Base-by-base conservation (phyloP, 64 coral and sea anemone species). In the Acropora tenuis region DNA sequence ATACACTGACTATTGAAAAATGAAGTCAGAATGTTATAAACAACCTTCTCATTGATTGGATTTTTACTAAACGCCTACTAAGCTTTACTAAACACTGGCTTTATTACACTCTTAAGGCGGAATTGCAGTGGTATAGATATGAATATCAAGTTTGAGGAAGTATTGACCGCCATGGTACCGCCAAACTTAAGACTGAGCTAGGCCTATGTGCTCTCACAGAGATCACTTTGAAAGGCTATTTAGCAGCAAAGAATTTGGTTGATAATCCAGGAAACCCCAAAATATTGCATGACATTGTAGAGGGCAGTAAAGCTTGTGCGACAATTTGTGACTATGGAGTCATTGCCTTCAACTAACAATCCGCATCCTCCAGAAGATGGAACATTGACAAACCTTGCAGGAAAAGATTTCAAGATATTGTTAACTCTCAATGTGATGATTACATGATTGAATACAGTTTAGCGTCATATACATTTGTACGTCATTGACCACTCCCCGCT, bases 1-100 rank as follows among this genome's bases (percentile, higher is more conserved):
- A 41, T 72, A 17, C 19, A 2, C 40, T 20, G 17, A 72, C 69
- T 20, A 72, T 30, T 74, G 61, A 71, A 40, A n/a, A 87, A 0
- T 45, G 88, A 79, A 48, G 76, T 13, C 88, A 89, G 47, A 89
- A 89, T 89, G 76, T 80, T 48, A 89, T 89, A 20, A 20, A 72
- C 13, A 72, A 72, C 18, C 69, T 19, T 30, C 69, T 30, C 69
- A 72, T 72, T 87, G 67, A 87, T 55, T 87, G 84, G 84, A 65
- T 87, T 87, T 87, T 87, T 50, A 72, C 61, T 72, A 1, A 87
- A 73, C 61, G 84, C 41, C 47, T 87, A 41, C 11, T 73, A 73
- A 87, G 55, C 30, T 87, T 74, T 72, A 1, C 73, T 47, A 87
- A 87, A 87, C 45, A 88, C 46, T 88, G 86, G 86, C 86, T 88